Percentiles rank a stretch among this genome's conserved stretches.
These are phyloP conservation scores for Temnothorax unifasciatus DNA, from an alignment of 2,888 invertebrate genomes.

Conservation along the genomic window DNA sequence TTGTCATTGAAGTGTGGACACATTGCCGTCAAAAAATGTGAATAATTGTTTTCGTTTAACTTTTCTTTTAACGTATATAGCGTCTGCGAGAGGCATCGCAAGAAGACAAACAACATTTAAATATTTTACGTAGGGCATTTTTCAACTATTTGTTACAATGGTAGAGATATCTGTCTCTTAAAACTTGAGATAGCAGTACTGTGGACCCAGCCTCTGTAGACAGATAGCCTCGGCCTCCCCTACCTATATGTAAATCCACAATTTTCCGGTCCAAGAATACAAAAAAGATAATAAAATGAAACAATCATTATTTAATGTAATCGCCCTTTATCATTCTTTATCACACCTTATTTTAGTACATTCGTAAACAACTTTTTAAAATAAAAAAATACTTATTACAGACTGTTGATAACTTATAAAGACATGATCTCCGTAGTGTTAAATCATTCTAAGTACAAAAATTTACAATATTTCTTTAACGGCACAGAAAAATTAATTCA, in stretches of 20 bases:
- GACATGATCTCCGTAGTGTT: not conserved
- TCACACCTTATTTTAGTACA: not conserved
- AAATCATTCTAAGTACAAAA: not conserved
- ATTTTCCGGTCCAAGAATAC: not conserved
- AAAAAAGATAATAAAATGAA: not conserved
- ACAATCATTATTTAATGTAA: not conserved
- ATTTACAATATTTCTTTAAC: not conserved
- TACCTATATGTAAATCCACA: not conserved
- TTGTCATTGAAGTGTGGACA: too few relatives aligned
- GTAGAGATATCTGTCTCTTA: too few relatives aligned
- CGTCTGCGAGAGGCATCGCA: too few relatives aligned
- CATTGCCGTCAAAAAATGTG: too few relatives aligned
- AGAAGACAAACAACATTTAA: too few relatives aligned
- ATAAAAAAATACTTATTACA: not conserved
- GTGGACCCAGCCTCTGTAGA: too few relatives aligned
- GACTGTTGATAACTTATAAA: not conserved
- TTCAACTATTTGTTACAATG: too few relatives aligned
- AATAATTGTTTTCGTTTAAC: too few relatives aligned
- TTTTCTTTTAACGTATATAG: too few relatives aligned
- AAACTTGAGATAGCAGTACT: too few relatives aligned
- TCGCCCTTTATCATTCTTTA: not conserved
- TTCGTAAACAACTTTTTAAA: not conserved
- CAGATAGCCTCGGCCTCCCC: too few relatives aligned
- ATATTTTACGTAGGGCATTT: too few relatives aligned
- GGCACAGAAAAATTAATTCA: not conserved